These are phyloP conservation scores for Jacana jacana DNA, from an alignment of 2,113 vertebrate genomes.

Conservation along the genomic window DNA sequence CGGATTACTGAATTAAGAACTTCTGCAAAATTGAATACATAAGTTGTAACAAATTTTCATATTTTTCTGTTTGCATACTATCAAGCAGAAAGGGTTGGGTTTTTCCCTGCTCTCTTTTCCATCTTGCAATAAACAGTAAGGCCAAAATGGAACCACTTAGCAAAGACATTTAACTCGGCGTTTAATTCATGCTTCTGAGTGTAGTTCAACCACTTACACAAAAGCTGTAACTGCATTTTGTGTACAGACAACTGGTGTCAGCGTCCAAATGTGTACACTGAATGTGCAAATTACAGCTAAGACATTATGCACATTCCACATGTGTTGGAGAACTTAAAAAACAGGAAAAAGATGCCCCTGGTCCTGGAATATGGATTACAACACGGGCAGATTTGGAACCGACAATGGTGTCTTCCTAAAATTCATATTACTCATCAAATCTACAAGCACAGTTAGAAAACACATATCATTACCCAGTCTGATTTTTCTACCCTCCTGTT, in stretches of 20 bases:
- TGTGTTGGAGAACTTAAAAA: not conserved
- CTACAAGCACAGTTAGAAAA: not conserved
- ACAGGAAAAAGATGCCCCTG: not conserved
- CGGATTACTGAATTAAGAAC: not conserved
- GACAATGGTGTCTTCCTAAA: not conserved
- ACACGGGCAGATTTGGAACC: not conserved
- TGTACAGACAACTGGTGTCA: not conserved
- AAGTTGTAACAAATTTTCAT: fast-evolving
- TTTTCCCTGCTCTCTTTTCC: not conserved
- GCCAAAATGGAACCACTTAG: not conserved
- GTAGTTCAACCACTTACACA: not conserved
- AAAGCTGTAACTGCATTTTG: not conserved
- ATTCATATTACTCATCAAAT: not conserved
- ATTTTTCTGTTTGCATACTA: not conserved
- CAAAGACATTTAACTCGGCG: not conserved
- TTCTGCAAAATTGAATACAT: not conserved
- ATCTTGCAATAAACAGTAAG: not conserved
- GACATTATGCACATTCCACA: not conserved
- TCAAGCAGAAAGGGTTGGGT: fast-evolving
- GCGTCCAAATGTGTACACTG: not conserved
- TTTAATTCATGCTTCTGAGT: not conserved
- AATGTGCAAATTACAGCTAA: not conserved
- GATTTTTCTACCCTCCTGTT: not conserved
- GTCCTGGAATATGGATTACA: not conserved
- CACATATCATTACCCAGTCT: not conserved